Conservation (phyloP, 23 tunicate species). For the Styela clava region DNA sequence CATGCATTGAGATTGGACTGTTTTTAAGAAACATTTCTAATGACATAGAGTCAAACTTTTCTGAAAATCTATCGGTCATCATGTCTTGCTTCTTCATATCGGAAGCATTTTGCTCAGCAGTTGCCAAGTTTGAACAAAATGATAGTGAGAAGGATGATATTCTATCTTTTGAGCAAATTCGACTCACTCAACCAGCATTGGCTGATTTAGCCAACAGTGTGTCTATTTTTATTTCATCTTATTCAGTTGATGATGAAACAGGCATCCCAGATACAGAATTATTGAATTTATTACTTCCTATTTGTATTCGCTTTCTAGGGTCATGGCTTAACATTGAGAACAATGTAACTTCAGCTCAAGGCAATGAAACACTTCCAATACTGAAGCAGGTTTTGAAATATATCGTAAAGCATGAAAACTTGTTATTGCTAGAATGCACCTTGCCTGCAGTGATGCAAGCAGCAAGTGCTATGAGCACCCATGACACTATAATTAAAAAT, state of each 20-base stretch:
- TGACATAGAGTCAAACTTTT: neutral
- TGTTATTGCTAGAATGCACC: conserved; percentile 28
- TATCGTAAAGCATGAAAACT: neutral
- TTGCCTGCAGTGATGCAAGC: conserved; percentile 46
- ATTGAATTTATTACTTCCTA: neutral
- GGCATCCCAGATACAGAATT: neutral
- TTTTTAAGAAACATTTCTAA: conserved; percentile 2
- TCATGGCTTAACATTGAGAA: conserved; percentile 57
- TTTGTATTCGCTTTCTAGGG: conserved; percentile 41
- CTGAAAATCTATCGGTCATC: conserved; percentile 5
- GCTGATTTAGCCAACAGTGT: conserved; percentile 39
- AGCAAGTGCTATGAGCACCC: neutral
- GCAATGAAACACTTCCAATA: conserved; percentile 15
- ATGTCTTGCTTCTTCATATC: conserved; percentile 33
- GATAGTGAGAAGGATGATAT: conserved; percentile 12
- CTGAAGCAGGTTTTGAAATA: conserved; percentile 11
- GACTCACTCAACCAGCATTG: conserved; percentile 22
- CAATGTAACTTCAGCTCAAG: conserved; percentile 40
- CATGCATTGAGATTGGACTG: conserved; percentile 47
- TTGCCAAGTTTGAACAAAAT: conserved; percentile 54
- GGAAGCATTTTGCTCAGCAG: conserved; percentile 38
- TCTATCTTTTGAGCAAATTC: conserved; percentile 56
- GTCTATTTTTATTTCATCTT: neutral
- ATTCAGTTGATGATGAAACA: neutral
- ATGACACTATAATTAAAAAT: neutral